Base-by-base conservation (phyloP, 2,113 vertebrate species). In the Ramphastos sulfuratus region DNA sequence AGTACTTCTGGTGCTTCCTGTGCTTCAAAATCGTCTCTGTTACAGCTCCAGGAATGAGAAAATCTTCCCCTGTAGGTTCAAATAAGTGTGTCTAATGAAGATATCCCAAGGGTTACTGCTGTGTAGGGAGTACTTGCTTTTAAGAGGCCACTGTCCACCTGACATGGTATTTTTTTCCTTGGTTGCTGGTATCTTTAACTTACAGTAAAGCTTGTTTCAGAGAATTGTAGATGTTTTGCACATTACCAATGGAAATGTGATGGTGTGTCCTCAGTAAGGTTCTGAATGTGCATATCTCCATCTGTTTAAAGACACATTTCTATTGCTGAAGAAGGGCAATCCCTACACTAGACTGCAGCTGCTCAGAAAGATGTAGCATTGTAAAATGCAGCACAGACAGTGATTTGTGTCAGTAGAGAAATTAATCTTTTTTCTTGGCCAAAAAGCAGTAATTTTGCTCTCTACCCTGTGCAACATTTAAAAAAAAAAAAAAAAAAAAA, bases 361-460 rank as follows among this genome's bases (percentile, higher is more conserved):
- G 71, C 87, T 72, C 60, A 37, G 60, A 64, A 63, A 82, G 78
- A 90, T 83, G 69, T 0, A 73, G 60, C 72, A 81, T 80, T 2
- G 0, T 70, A 94, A 94, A 94, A 93, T 19, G 23, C 58, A 96
- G 79, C 17, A 20, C 58, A 96, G 79, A 58, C 52, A 55, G 46
- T 33, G n/a, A 91, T 80, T 94, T 87, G 42, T 80, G 73, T 63
- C 81, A 87, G 39, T 27, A 60, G 42, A 82, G 33, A 66, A 6
- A 1, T 67, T 65, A 79, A 70, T 44, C 30, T 78, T 95, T 78
- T 72, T 90, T 74, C 46, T 39, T 28, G 76, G 58, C 31, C 72
- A 92, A 92, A 94, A 95, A 72, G 20, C 67, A 89, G 72, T 81
- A 27, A 28, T 89, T 92, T 92, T 82, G 24, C 52, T 63, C 16